phyloP scores from a whole-genome alignment of 2,888 invertebrate genomes.

The Andrena chrysosceles region DNA sequence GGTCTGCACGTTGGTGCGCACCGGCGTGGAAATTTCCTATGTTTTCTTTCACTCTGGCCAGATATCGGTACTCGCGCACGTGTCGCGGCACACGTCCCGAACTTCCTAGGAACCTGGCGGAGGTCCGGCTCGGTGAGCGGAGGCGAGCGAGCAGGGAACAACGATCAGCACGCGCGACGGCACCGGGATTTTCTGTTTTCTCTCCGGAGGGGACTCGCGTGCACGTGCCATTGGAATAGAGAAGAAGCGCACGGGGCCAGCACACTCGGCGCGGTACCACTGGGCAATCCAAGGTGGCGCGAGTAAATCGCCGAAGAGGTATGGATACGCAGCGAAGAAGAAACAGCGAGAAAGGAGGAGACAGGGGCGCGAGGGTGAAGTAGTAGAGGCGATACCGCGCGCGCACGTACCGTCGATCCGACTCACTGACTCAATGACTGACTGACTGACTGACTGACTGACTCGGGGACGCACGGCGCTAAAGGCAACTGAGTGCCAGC shows the following conservation, averaged over 20 bases:
- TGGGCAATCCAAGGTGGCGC: slow-evolving; percentile 31
- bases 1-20: slow-evolving; percentile 17
- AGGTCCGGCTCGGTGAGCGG: not conserved
- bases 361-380: slow-evolving; percentile 32
- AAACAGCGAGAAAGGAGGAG: slow-evolving; percentile 2
- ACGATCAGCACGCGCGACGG: not conserved
- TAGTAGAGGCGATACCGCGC: slow-evolving; percentile 54
- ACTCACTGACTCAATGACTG: slow-evolving; percentile 68
- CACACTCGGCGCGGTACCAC: slow-evolving; percentile 20
- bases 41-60: not conserved
- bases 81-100: slow-evolving; percentile 7
- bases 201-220: not conserved
- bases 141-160: not conserved
- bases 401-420: slow-evolving; percentile 63
- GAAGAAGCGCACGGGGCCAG: slow-evolving; percentile 31
- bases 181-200: slow-evolving; percentile 10
- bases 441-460: slow-evolving; percentile 74
- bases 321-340: not conserved
- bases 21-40: slow-evolving; percentile 34
- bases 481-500: slow-evolving; percentile 77
- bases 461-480: slow-evolving; percentile 77
- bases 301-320: slow-evolving; percentile 29
- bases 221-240: slow-evolving; percentile 35
- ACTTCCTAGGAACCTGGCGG: not conserved
- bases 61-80: slow-evolving; percentile 11